Base-by-base conservation (phyloP, 1,140 invertebrate species). In the Antheraea pernyi region DNA sequence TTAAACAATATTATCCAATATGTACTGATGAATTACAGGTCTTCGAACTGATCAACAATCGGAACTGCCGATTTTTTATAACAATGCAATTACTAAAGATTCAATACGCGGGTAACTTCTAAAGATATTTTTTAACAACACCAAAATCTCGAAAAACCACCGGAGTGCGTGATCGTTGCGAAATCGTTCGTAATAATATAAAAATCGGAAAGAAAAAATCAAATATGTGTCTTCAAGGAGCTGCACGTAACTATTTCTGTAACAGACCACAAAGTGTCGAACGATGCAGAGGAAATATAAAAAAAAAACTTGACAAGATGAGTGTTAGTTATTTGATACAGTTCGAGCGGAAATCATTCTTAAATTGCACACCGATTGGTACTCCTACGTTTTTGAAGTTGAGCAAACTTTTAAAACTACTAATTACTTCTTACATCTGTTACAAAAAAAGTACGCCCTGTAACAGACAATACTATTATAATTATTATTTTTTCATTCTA, bases 291-390 rank as follows among this genome's bases (percentile, higher is more conserved):
- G 81, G 82, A 85, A 82, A 80, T 73, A 59, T 22, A 77, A 91
- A 84, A 79, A n/a, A n/a, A 87, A 89, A 75, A 77, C 73, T 73
- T 72, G 80, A 83, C 82, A 75, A 67, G 62, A 74, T 83, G 80
- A 81, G 78, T 81, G 79, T 80, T 80, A 74, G 71, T 79, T 84
- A 88, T 91, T 89, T 82, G 79, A 75, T 60, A 72, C 75, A 82
- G 73, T 84, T 88, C 86, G 81, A 87, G 89, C 89, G 89, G 89
- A 91, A 91, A 87, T 85, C 82, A 83, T 84, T 89, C 87, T 91
- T 88, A 87, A 88, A 89, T 91, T 91, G 88, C 89, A 88, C 11
- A 53, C 16, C 46, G 46, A 53, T 53, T 13, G 46, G 46, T 53
- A 53, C 46, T 79, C 81, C 84, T 85, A 83, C 85, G 85, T 84